phyloP scores from a whole-genome alignment of 2,888 invertebrate species.

The Dolomedes plantarius region DNA sequence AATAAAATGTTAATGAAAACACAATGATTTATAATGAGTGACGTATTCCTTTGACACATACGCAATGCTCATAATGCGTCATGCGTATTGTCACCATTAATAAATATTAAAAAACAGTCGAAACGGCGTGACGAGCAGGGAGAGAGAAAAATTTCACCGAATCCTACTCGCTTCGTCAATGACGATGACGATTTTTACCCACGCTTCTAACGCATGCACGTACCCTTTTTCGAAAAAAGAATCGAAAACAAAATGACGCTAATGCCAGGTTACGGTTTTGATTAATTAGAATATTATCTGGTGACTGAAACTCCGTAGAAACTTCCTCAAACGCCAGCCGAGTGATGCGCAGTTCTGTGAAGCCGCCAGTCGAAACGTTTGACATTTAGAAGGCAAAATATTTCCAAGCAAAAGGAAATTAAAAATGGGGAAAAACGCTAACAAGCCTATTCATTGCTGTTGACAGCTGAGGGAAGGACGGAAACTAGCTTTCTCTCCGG shows the following conservation, averaged over 20 bases:
- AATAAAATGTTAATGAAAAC: no score
- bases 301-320: not conserved
- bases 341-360: not conserved
- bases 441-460: slow-evolving; percentile 10
- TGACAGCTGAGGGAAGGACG: slow-evolving; percentile 2
- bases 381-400: slow-evolving; percentile 12
- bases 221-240: no score
- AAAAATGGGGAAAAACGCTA: slow-evolving; percentile 16
- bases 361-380: slow-evolving; percentile 3
- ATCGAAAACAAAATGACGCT: not conserved
- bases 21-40: no score
- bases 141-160: no score
- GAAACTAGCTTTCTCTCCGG: not conserved
- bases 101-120: no score
- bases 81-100: no score
- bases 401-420: not conserved
- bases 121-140: no score
- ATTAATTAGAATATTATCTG: slow-evolving; percentile 12
- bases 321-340: not conserved
- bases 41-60: no score
- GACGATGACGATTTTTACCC: no score
- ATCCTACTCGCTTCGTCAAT: no score
- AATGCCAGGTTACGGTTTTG: slow-evolving; percentile 1
- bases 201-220: no score
- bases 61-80: no score